These are phyloP conservation scores for Rhadinocentrus ornatus DNA, from an alignment of 2,797 vertebrate species.

Conservation along the genomic window DNA sequence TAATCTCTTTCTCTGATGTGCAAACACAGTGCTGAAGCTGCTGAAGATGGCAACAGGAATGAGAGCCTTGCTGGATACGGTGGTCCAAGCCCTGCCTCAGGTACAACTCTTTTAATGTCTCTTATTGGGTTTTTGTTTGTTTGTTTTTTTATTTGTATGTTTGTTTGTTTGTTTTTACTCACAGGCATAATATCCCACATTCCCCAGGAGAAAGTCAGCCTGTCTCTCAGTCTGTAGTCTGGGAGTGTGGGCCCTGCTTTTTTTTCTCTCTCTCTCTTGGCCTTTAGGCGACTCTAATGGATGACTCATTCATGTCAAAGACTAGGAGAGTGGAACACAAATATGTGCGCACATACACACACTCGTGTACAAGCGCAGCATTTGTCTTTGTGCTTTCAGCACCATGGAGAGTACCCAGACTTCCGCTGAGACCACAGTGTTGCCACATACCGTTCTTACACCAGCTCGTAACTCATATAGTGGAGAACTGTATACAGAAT, in stretches of 20 bases:
- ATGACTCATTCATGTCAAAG: conserved; percentile 53
- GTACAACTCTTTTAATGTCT: conserved; percentile 67
- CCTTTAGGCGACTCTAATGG: conserved; percentile 45
- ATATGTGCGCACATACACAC: neutral
- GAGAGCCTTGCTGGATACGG: conserved; percentile 95
- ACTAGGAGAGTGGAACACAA: conserved; percentile 23
- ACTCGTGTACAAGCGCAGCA: conserved; percentile 11
- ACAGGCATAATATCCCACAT: conserved; percentile 6
- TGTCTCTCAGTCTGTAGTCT: conserved; percentile 26
- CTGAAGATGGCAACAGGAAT: conserved; percentile 94
- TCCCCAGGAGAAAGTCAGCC: conserved; percentile 14
- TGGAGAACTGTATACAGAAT: conserved; percentile 29
- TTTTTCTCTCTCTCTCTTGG: conserved; percentile 12
- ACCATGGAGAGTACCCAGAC: conserved; percentile 46
- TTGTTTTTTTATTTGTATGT: neutral
- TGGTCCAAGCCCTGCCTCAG: conserved; percentile 97
- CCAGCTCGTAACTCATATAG: conserved; percentile 33
- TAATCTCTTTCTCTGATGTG: conserved; percentile 23
- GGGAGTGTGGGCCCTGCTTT: conserved; percentile 1
- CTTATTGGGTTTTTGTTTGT: neutral
- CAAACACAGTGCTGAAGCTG: conserved; percentile 81
- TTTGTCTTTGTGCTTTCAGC: conserved; percentile 46
- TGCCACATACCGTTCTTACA: conserved; percentile 40
- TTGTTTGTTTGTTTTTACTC: neutral
- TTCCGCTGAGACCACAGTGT: conserved; percentile 81